A percentile compares a stretch with the other conserved stretches of the same genome.
Conservation (phyloP, 2,113 vertebrate genomes). For the Potamarius usumacintae region DNA sequence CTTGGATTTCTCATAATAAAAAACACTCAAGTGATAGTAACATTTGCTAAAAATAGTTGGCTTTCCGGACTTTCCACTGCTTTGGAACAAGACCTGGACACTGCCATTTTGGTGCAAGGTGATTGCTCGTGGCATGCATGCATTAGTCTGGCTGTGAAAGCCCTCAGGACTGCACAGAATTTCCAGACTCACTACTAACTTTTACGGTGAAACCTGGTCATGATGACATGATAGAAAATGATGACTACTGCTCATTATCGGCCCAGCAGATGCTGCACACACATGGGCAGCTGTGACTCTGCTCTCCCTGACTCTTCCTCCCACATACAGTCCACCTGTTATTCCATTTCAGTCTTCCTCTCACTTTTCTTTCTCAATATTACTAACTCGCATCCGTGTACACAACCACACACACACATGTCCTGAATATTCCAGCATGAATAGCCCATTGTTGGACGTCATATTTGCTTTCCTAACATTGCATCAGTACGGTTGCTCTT, state of each 20-base stretch:
- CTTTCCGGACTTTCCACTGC: not conserved
- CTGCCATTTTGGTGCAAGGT: not conserved
- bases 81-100: not conserved
- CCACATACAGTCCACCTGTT: conserved; percentile 30
- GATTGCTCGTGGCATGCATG: not conserved
- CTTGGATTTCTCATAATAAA: not conserved
- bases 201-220: not conserved
- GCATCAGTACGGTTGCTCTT: conserved; percentile 28
- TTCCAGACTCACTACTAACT: not conserved
- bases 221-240: conserved; percentile 23
- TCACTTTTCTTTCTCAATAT: not conserved
- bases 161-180: not conserved
- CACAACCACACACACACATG: conserved; percentile 2
- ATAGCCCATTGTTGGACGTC: conserved; percentile 18
- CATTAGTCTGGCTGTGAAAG: not conserved
- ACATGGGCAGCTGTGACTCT: conserved; percentile 16
- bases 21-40: not conserved
- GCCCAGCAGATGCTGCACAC: conserved; percentile 28
- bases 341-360: not conserved
- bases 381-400: not conserved
- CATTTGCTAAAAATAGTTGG: not conserved
- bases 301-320: not conserved
- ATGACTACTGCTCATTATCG: conserved; percentile 34
- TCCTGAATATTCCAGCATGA: conserved; percentile 29
- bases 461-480: conserved; percentile 27